A percentile compares a stretch with the other conserved stretches of the same genome.
phyloP scores from a whole-genome alignment of 2,797 vertebrate species.

The Coendou prehensilis region DNA sequence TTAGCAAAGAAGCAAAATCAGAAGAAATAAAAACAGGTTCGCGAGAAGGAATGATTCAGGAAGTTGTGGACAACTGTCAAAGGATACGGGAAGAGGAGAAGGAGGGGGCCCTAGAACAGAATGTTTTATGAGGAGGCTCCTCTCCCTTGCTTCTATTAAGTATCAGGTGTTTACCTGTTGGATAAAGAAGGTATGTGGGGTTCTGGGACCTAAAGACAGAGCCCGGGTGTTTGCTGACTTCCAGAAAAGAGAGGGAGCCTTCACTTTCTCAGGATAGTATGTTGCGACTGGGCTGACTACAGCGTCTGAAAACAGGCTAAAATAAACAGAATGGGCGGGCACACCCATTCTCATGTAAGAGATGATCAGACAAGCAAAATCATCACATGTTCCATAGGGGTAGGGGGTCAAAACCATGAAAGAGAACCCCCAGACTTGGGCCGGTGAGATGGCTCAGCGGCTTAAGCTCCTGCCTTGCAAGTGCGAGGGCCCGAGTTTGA shows the following conservation, averaged over 20 bases:
- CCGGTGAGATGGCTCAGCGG: too few relatives aligned
- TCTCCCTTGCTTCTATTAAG: background rate
- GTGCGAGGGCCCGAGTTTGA: too few relatives aligned
- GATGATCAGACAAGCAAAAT: background rate
- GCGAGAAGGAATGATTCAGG: constrained; percentile 21
- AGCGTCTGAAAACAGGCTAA: background rate
- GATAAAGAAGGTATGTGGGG: background rate
- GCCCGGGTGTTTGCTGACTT: background rate
- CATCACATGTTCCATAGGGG: background rate
- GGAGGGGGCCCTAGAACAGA: background rate
- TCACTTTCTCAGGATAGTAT: background rate
- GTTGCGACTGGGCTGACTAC: background rate
- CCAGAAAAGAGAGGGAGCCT: background rate
- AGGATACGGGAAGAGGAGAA: background rate
- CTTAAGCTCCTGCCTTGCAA: too few relatives aligned
- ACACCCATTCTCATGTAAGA: constrained; percentile 1
- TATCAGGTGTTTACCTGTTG: constrained; percentile 15
- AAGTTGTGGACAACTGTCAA: constrained; percentile 29
- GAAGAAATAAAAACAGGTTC: constrained; percentile 1
- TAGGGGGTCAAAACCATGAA: background rate
- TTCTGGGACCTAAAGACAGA: background rate
- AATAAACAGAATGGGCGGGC: background rate
- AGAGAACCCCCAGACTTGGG: constrained; percentile 3
- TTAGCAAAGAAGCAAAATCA: constrained; percentile 41
- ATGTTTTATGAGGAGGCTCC: background rate